phyloP scores from a whole-genome alignment of 2,113 vertebrate species.

The Leucoraja erinaceus region DNA sequence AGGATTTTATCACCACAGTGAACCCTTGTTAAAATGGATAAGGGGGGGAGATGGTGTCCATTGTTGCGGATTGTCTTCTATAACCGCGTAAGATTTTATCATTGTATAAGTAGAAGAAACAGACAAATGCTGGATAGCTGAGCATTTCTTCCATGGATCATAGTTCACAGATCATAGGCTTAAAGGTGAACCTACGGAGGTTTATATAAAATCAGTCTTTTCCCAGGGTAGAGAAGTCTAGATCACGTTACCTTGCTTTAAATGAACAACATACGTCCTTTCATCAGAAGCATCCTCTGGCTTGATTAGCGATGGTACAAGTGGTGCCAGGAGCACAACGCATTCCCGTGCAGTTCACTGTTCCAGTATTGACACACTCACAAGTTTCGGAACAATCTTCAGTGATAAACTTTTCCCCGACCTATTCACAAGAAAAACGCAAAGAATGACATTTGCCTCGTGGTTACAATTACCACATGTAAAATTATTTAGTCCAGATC shows the following conservation, averaged over 20 bases:
- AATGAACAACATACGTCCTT: slow-evolving; percentile 39
- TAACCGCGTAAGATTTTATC: too few relatives aligned
- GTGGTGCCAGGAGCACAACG: slow-evolving; percentile 41
- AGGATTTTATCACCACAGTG: too few relatives aligned
- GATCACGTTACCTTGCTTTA: neutral
- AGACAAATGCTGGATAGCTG: too few relatives aligned
- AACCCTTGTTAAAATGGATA: too few relatives aligned
- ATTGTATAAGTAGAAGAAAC: too few relatives aligned
- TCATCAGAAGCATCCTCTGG: slow-evolving; percentile 52
- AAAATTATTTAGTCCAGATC: neutral
- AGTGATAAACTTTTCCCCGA: slow-evolving; percentile 48
- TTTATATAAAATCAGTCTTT: too few relatives aligned
- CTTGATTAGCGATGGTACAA: slow-evolving; percentile 48
- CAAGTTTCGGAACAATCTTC: slow-evolving; percentile 55
- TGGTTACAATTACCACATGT: neutral
- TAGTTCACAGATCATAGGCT: too few relatives aligned
- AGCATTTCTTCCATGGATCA: too few relatives aligned
- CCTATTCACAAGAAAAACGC: slow-evolving; percentile 41
- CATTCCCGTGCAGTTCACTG: slow-evolving; percentile 40
- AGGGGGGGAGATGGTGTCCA: too few relatives aligned
- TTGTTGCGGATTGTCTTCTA: too few relatives aligned
- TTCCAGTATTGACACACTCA: slow-evolving; percentile 48
- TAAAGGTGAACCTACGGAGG: too few relatives aligned
- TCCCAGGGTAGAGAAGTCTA: too few relatives aligned
- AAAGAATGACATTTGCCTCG: slow-evolving; percentile 24